Evolutionary conservation across 2,797 vertebrate species (phyloP).

Genomic region (Lithobates sylvaticus): DNA sequence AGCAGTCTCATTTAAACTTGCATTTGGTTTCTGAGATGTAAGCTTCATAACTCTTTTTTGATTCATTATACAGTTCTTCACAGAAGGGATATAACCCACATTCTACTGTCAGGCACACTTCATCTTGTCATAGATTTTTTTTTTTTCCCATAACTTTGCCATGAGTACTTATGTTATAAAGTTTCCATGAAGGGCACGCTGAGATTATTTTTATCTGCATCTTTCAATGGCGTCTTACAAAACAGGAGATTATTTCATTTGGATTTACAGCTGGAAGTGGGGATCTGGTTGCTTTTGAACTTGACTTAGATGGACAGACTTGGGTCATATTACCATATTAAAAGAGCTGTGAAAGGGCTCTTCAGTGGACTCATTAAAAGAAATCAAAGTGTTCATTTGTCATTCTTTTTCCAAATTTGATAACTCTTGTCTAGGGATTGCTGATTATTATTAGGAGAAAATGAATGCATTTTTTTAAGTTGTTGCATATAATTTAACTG

Average conservation of each 20-base stretch:
- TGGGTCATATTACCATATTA: slow-evolving; percentile 52
- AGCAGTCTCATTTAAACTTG: slow-evolving; percentile 6
- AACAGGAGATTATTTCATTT: slow-evolving; percentile 55
- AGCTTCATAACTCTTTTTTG: slow-evolving; percentile 35
- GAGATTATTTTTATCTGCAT: slow-evolving; percentile 56
- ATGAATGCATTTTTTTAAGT: slow-evolving; percentile 17
- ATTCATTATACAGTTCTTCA: slow-evolving; percentile 49
- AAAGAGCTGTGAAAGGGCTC: slow-evolving; percentile 37
- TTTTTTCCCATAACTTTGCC: slow-evolving; percentile 17
- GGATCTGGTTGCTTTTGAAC: slow-evolving; percentile 53
- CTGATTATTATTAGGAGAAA: slow-evolving; percentile 28
- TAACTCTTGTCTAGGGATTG: slow-evolving; percentile 46
- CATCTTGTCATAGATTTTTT: slow-evolving; percentile 50
- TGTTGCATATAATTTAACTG: slow-evolving; percentile 16
- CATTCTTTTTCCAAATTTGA: slow-evolving; percentile 7
- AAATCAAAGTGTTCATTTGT: slow-evolving; percentile 55
- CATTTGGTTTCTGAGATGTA: slow-evolving; percentile 11
- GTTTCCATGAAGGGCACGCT: slow-evolving; percentile 54
- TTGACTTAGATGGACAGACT: slow-evolving; percentile 57
- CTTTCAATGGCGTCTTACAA: slow-evolving; percentile 43
- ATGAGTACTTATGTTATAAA: slow-evolving; percentile 52
- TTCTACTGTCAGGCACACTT: slow-evolving; percentile 52
- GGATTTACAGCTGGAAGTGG: slow-evolving; percentile 42
- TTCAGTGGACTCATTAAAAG: slow-evolving; percentile 44
- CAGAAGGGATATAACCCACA: slow-evolving; percentile 49